Evolutionary conservation across 92 coral and sea anemone species (phyloP).

Genomic region (Heteractis magnifica): DNA sequence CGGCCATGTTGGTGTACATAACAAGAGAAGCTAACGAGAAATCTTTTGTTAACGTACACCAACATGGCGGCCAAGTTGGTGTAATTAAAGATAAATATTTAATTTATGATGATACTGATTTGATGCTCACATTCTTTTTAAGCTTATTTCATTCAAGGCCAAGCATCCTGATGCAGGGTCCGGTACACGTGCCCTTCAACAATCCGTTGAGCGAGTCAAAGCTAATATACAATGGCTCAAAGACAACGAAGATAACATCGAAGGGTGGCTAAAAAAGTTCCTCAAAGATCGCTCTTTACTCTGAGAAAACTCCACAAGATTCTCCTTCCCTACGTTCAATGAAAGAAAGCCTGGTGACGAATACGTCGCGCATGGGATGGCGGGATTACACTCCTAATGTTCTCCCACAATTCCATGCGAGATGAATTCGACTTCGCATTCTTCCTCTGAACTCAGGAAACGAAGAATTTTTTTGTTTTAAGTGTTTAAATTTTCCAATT

Average conservation of each 20-base stretch:
- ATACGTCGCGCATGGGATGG: not conserved
- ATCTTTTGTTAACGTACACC: no score
- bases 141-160: slow-evolving; percentile 53
- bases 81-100: no score
- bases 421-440: not conserved
- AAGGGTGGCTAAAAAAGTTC: slow-evolving; percentile 61
- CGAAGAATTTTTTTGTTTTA: not conserved
- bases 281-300: slow-evolving; percentile 16
- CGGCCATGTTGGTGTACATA: not conserved
- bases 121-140: not conserved
- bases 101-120: no score
- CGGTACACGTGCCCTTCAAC: slow-evolving; percentile 75
- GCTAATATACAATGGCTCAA: slow-evolving; percentile 80
- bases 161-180: slow-evolving; percentile 46
- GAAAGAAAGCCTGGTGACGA: not conserved
- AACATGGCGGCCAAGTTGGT: no score
- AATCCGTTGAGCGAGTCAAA: slow-evolving; percentile 67
- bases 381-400: not conserved
- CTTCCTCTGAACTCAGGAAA: not conserved
- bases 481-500: not conserved
- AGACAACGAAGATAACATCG: slow-evolving; percentile 66
- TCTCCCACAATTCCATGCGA: not conserved
- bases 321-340: not conserved
- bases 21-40: no score
- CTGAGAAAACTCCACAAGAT: not conserved